phyloP scores from a whole-genome alignment of 2,113 vertebrate species.

The Motacilla tschutschensis region DNA sequence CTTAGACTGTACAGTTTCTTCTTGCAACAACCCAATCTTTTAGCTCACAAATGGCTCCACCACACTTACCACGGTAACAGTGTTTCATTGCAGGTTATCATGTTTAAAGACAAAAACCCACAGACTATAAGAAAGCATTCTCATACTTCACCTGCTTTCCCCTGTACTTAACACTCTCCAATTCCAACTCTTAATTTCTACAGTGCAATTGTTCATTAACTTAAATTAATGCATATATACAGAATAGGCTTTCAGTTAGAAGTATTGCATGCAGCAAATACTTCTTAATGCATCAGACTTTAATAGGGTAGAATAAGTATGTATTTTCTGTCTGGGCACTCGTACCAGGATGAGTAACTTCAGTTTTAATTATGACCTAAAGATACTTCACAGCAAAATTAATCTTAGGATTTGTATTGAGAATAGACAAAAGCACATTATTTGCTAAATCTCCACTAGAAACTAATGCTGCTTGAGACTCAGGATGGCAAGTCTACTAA shows the following conservation, averaged over 20 bases:
- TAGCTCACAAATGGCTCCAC: not conserved
- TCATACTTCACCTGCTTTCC: not conserved
- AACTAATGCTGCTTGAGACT: not conserved
- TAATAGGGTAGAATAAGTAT: not conserved
- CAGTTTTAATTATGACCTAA: slow-evolving; percentile 19
- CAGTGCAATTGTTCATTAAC: not conserved
- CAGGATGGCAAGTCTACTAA: not conserved
- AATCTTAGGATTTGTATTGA: not conserved
- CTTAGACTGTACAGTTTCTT: not conserved
- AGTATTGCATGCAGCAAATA: not conserved
- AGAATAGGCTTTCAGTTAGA: not conserved
- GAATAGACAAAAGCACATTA: not conserved
- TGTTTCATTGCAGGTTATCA: not conserved
- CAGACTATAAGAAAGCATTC: not conserved
- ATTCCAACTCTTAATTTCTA: not conserved
- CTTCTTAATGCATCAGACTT: not conserved
- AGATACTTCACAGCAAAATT: slow-evolving; percentile 20
- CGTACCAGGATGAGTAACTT: not conserved
- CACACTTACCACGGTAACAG: not conserved
- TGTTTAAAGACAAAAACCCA: not conserved
- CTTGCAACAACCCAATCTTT: not conserved
- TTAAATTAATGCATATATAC: not conserved
- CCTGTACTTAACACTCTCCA: not conserved
- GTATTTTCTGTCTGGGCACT: not conserved
- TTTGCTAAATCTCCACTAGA: not conserved